Evolutionary conservation across 1,140 invertebrate genomes (phyloP), one percentile per base, ranked within the genome.

Genomic region (Neodiprion lecontei): DNA sequence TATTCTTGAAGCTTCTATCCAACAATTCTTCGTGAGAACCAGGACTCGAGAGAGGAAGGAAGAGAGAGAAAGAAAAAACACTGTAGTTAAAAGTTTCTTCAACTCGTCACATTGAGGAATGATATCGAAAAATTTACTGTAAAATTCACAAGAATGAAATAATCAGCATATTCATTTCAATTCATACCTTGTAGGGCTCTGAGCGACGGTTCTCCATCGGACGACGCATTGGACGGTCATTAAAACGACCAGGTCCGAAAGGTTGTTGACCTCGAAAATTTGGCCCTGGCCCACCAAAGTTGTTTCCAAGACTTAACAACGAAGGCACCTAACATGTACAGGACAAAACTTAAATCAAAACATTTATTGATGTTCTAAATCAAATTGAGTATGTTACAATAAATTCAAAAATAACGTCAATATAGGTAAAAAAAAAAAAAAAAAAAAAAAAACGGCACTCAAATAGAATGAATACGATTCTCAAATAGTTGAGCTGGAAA

Each of bases 131-230:
- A 40, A 40, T 40, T 40, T 2, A 40, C 28, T 40, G 28, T 5
- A 40, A 40, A 40, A 40, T 40, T 40, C 28, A 40, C 28, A 40
- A 40, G 28, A 4, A 40, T 40, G 28, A 40, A 40, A 40, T 40
- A 40, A 40, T 40, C 28, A 40, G 28, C 28, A 40, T 40, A 40
- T 40, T 40, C 28, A 40, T 40, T 17, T 65, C 61, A 65, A 14
- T 48, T 68, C 80, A 76, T 89, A 89, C 89, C 87, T 89, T 89
- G 70, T 89, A 89, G 0, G 88, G 89, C 76, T 89, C 87, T 14
- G 83, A 70, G 65, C 89, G 83, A 77, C 88, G 86, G 72, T 85
- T 88, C 78, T 89, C 88, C 79, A 86, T 80, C 0, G 79, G 79
- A 28, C 83, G 82, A 47, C 87, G 80, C 73, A 80, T 79, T 9